Evolutionary conservation across 2,888 invertebrate genomes (phyloP), one percentile per base, ranked within the genome.

Genomic region (Rhaphigaster nebulosa): DNA sequence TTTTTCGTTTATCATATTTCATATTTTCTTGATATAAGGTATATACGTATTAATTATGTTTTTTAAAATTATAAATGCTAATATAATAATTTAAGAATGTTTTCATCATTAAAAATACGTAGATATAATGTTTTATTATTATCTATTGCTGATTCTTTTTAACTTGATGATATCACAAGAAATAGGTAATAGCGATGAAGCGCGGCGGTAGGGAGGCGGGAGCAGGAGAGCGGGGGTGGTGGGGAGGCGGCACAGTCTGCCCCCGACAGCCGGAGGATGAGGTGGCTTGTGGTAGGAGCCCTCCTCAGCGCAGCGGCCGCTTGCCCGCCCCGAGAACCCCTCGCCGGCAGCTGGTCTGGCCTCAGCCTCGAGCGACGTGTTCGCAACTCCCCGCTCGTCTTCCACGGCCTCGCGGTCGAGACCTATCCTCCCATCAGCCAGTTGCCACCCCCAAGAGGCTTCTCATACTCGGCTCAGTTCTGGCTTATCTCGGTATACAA

Each of bases 401-500:
- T 95, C 93, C 94, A 94, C 93, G 95, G 95, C 88, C 93, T 95
- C 93, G 95, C 95, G 92, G 93, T 93, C 80, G 92, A 93, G 65
- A 92, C 92, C 50, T 92, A 92, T 91, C 93, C 93, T 90, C 90
- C 91, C 52, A 89, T 92, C 34, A 87, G 89, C 26, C 65, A 87
- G 34, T 50, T 90, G 6, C 91, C 92, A 26, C 92, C 92, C 50
- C 90, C 91, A 3, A 91, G 91, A 18, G 92, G 92, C 34, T 92
- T 92, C 90, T 90, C 92, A 18, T 93, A 93, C 91, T 91, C 93
- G 38, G 93, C 93, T 1, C 93, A 93, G 91, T 94, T 95, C 93
- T 95, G 95, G 91, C 94, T 95, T 92, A 95, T 95, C 92, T 95
- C 95, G 29, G 95, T 95, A 93, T 95, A 95, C 93, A 94, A 95